Percentiles rank a stretch among this genome's conserved stretches.
phyloP scores from a whole-genome alignment of 1,140 invertebrate species.

The Trachymyrmex cornetzi region DNA sequence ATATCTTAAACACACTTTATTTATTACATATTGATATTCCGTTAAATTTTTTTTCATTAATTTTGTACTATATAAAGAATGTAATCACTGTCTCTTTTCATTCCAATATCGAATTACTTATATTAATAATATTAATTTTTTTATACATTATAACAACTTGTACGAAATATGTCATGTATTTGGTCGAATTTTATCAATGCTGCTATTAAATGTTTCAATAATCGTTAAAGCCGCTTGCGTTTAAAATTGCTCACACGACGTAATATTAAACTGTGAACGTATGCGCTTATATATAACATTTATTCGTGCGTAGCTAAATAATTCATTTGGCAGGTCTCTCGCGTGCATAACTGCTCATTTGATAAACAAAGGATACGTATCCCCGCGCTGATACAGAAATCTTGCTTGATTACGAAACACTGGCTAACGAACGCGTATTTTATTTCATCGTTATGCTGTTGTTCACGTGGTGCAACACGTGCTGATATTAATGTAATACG shows the following conservation, averaged over 20 bases:
- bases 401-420: conserved; percentile 46
- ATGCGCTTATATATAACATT: conserved; percentile 21
- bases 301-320: conserved; percentile 42
- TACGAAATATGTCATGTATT: neutral
- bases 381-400: conserved; percentile 7
- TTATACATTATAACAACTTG: neutral
- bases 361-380: conserved; percentile 45
- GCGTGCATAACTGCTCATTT: conserved; percentile 39
- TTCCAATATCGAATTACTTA: neutral
- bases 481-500: conserved; percentile 37
- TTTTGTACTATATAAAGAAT: neutral
- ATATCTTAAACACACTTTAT: neutral
- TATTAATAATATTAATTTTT: neutral
- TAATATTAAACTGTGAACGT: conserved; percentile 41
- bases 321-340: conserved; percentile 26
- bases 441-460: conserved; percentile 32
- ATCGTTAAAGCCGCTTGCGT: conserved; percentile 34
- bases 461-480: conserved; percentile 17
- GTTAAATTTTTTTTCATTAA: neutral
- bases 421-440: conserved; percentile 21
- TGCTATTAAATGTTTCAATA: conserved; percentile 39
- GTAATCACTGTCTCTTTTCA: conserved; percentile 8
- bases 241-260: conserved; percentile 34
- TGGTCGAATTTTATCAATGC: conserved; percentile 4
- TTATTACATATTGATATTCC: neutral